phyloP scores from a whole-genome alignment of 1,140 invertebrate genomes.

The Ips nitidus region DNA sequence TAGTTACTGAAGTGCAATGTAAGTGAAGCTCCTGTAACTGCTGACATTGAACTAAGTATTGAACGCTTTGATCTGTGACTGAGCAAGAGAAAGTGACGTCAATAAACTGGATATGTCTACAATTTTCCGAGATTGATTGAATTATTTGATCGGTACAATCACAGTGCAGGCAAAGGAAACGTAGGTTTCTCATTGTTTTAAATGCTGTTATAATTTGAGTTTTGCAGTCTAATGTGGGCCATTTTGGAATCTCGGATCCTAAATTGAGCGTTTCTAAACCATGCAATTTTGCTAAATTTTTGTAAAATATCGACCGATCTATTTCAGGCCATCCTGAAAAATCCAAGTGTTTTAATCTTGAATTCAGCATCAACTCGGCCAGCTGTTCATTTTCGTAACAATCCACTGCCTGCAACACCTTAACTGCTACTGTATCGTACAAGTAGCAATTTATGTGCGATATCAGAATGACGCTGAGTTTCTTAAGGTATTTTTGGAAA shows the following conservation, averaged over 20 bases:
- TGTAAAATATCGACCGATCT: conserved; percentile 68
- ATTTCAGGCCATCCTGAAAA: conserved; percentile 70
- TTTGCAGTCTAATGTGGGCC: conserved; percentile 55
- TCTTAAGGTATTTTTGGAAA: conserved; percentile 55
- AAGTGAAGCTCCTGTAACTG: conserved; percentile 62
- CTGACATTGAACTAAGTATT: conserved; percentile 59
- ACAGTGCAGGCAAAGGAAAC: conserved; percentile 66
- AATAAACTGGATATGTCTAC: conserved; percentile 60
- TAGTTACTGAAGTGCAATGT: conserved; percentile 64
- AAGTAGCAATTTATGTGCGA: conserved; percentile 64
- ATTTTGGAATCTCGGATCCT: conserved; percentile 68
- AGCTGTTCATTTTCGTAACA: conserved; percentile 64
- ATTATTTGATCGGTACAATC: conserved; percentile 71
- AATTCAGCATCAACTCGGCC: conserved; percentile 63
- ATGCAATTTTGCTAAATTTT: conserved; percentile 62
- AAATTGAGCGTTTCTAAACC: conserved; percentile 66
- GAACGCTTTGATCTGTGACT: conserved; percentile 67
- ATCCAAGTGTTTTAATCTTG: conserved; percentile 61
- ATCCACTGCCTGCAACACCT: conserved; percentile 62
- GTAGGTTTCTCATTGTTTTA: conserved; percentile 58
- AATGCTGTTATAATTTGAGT: conserved; percentile 54
- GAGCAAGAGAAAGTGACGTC: conserved; percentile 69
- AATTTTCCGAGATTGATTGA: conserved; percentile 60
- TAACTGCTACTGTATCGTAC: conserved; percentile 61
- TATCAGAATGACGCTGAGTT: conserved; percentile 58